Evolutionary conservation across 2,888 invertebrate genomes (phyloP).

Genomic region (Calameuta filiformis): DNA sequence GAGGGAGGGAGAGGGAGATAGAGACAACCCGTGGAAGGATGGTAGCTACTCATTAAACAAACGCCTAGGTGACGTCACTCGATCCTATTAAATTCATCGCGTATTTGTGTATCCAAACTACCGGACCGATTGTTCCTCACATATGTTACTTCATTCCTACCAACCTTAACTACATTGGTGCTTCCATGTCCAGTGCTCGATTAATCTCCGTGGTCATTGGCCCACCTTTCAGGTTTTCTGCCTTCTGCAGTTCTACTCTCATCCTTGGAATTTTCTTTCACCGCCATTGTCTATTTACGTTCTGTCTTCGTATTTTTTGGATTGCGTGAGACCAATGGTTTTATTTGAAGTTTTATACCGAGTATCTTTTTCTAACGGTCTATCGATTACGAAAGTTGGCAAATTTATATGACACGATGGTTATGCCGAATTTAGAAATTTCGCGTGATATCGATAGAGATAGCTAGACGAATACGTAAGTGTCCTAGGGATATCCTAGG

Average conservation of each 20-base stretch:
- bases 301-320: no score
- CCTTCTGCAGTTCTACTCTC: not conserved
- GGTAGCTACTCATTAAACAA: constrained; percentile 40
- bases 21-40: constrained; percentile 9
- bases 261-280: not conserved
- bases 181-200: not conserved
- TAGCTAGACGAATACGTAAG: not conserved
- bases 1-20: not conserved
- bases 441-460: not conserved
- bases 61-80: constrained; percentile 37
- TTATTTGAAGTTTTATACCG: not conserved
- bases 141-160: not conserved
- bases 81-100: constrained; percentile 13
- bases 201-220: not conserved
- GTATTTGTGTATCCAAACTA: constrained; percentile 5
- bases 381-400: not conserved
- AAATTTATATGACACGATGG: not conserved
- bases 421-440: not conserved
- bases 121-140: constrained; percentile 7
- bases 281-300: no score
- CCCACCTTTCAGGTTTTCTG: not conserved
- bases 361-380: not conserved
- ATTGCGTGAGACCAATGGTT: no score
- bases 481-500: not conserved
- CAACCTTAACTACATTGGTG: not conserved